Evolutionary conservation across 2,888 invertebrate species (phyloP), one percentile per base, ranked within the genome.

Genomic region (Drosophila tanythrix): DNA sequence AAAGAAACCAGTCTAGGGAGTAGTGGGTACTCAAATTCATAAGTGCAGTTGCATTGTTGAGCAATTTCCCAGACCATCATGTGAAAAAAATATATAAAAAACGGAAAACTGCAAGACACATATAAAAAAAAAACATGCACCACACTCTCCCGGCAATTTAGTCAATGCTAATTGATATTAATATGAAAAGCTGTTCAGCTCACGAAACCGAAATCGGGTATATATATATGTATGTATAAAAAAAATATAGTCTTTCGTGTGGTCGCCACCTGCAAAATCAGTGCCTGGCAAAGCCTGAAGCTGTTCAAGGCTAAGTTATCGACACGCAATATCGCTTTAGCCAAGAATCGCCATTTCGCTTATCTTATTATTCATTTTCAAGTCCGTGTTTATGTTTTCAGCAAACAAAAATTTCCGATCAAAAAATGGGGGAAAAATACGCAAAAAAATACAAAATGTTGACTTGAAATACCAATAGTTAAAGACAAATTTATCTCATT

Each of bases 111-210:
- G 36, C 43, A 52, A 62, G 36, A 35, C 46, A 55, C 55, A 66
- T 33, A 62, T 57, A 46, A 62, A 65, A 59, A 13, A 57, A 57
- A 25, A 66, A 65, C 75, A 71, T 62, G 67, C 70, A 70, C 51
- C 46, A 70, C 80, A 74, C 74, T 52, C 65, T 76, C 70, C 67
- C 60, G 56, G 61, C 77, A 74, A 76, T 76, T 74, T 66, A 68
- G 58, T 57, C 60, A 65, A 72, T 55, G 65, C 76, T 86, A 88
- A 85, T 85, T 85, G 87, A 75, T 81, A 76, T 81, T 88, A 85
- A 83, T 86, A 85, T 80, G 79, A 88, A 85, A 66, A 48, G 27
- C 50, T 31, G 43, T 35, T 55, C 43, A 62, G 43, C 57, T 65
- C 64, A 65, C 70, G 79, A 60, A 21, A 33, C 43, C 18, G 33